Evolutionary conservation across 92 coral and sea anemone species (phyloP).

Genomic region (Phenganax subtilis): DNA sequence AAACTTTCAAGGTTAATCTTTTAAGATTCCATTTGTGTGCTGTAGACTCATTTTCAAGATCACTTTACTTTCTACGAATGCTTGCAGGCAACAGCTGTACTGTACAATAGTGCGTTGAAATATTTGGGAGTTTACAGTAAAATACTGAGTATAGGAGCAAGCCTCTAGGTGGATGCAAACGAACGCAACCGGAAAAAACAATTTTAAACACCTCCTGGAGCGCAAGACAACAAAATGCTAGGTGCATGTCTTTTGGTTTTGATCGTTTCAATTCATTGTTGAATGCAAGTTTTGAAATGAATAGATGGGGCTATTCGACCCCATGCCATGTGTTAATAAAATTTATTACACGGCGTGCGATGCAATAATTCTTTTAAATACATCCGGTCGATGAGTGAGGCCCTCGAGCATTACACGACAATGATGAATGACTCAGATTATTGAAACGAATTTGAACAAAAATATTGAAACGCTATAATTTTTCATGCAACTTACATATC

Average conservation of each 20-base stretch:
- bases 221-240: not conserved
- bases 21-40: no score
- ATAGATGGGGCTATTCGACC: not conserved
- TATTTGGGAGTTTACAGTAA: not conserved
- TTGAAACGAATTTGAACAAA: no score
- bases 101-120: not conserved
- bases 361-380: not conserved
- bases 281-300: conserved; percentile 1
- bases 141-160: not conserved
- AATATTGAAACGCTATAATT: no score
- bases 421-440: not conserved
- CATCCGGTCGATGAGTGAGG: conserved; percentile 32
- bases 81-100: not conserved
- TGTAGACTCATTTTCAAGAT: no score
- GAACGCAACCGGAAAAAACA: no score
- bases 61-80: not conserved
- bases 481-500: no score
- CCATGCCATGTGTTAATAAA: conserved; percentile 3
- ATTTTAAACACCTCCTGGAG: no score
- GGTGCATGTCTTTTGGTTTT: not conserved
- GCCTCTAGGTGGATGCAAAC: not conserved
- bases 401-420: not conserved
- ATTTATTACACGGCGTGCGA: not conserved
- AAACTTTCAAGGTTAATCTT: no score
- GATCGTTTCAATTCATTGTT: not conserved